Evolutionary conservation across 2,888 invertebrate genomes (phyloP), one percentile per base, ranked within the genome.

Genomic region (Volucella zonaria): DNA sequence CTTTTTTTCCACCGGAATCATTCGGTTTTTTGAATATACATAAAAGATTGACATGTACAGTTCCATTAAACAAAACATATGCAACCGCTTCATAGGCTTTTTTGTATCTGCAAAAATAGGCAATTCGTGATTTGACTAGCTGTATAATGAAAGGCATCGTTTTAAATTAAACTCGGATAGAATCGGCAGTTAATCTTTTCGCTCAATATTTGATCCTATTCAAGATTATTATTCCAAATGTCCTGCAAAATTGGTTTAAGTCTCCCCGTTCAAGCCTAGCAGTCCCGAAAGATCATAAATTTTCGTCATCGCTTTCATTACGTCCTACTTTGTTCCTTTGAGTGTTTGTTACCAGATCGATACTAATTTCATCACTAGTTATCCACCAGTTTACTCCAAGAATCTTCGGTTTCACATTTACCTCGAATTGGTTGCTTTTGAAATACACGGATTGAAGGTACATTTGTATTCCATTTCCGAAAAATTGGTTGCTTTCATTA

Each of bases 41-140:
- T 23, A 23, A 4, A 4, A 18, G 1, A 18, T 18, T 18, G 18
- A 18, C 3, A 4, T 3, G 23, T 23, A 23, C 23, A 23, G 23
- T 23, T 23, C 23, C 3, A 23, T 23, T 1, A 8, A 15, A 11
- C 10, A 52, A 10, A 52, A 23, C 12, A 2, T 73, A 45, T n/a
- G n/a, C n/a, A n/a, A n/a, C n/a, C n/a, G n/a, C n/a, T n/a, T n/a
- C 78, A 61, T 78, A 87, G 3, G 83, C 87, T 47, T 59, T 56
- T 47, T 87, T 10, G 31, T 18, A 52, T 52, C 31, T 18, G 52
- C 52, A 6, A 52, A 52, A 6, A 52, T 77, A 31, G 0, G 31
- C 31, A 31, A 31, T 31, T 31, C 31, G 31, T 31, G 31, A 6
- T 31, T 31, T 31, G 31, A 18, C 18, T 18, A 1, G 18, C 18